A percentile compares a stretch with the other conserved stretches of the same genome.
phyloP scores from a whole-genome alignment of 2,888 invertebrate species.

The Dasypolia templi region DNA sequence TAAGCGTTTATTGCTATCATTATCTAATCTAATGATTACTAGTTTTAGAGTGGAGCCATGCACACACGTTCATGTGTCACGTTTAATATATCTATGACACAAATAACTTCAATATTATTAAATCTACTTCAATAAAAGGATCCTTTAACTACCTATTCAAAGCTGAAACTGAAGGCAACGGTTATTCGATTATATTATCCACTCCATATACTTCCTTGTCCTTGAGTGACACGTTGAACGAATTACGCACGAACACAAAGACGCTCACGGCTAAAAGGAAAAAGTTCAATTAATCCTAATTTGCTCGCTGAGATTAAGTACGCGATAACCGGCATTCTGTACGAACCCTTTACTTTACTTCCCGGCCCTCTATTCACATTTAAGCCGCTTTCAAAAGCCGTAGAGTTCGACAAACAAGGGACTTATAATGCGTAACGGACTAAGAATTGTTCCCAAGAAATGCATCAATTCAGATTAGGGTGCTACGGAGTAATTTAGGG shows the following conservation, averaged over 20 bases:
- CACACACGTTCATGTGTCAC: constrained; percentile 53
- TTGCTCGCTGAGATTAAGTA: constrained; percentile 88
- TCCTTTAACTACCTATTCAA: constrained; percentile 41
- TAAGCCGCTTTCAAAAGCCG: constrained; percentile 89
- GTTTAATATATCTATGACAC: constrained; percentile 63
- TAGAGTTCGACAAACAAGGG: constrained; percentile 87
- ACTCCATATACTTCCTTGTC: constrained; percentile 79
- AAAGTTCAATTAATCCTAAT: constrained; percentile 90
- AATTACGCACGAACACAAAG: constrained; percentile 86
- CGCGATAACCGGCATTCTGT: constrained; percentile 86
- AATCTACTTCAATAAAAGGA: constrained; percentile 36
- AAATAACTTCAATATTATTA: constrained; percentile 49
- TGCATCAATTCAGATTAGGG: constrained; percentile 78
- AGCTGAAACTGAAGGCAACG: constrained; percentile 48
- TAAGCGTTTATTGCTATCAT: constrained; percentile 62
- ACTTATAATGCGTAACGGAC: constrained; percentile 86
- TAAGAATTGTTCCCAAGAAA: constrained; percentile 82
- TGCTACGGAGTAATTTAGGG: constrained; percentile 61
- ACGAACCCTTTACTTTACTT: constrained; percentile 87
- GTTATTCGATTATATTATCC: constrained; percentile 66
- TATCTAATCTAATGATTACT: constrained; percentile 77
- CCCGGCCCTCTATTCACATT: constrained; percentile 82
- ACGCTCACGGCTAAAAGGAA: constrained; percentile 84
- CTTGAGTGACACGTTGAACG: constrained; percentile 81
- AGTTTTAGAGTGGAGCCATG: constrained; percentile 62